Base-by-base conservation (phyloP, 2,888 invertebrate species). In the Sympetrum striolatum region DNA sequence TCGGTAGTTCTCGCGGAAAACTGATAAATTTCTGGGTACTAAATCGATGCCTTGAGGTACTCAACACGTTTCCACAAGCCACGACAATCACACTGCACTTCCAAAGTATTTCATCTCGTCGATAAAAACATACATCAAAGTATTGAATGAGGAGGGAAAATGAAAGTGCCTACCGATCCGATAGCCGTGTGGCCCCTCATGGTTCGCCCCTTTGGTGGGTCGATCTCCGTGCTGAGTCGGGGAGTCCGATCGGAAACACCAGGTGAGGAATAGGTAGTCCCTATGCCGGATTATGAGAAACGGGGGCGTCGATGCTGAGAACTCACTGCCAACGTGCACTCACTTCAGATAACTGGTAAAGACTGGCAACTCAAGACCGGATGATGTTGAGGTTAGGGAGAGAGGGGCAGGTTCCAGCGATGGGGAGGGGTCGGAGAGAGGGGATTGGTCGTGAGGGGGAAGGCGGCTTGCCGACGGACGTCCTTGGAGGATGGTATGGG, bases 91-190 rank as follows among this genome's bases (percentile, higher is more conserved):
- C 44, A 44, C 10, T 4, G 4, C 44, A 44, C 53, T 53, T 18
- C 15, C 53, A 15, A 15, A 53, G 15, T 14, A 48, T 48, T 48
- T 53, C 53, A 53, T 53, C 53, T 15, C 18, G 18, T 18, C 53
- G 18, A 3, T 18, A 18, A 15, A 53, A 53, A 53, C 1, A 53
- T 1, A 53, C 73, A 73, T 80, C 4, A 80, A 37, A 18, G 53
- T 35, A 18, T 10, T 14, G 58, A 60, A 58, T 18, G 37, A 86
- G 10, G 18, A 86, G 35, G 12, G 37, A 53, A 60, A 31, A 22
- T 73, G 22, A 18, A 22, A 86, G 60, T 86, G 86, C 86, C 37
- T 86, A 86, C 86, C 86, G 86, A 86, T 86, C 86, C 86, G n/a
- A 86, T 35, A 22, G 86, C 86, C 31, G 86, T 37, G 10, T 86